A percentile compares a stretch with the other conserved stretches of the same genome.
phyloP scores from a whole-genome alignment of 2,113 vertebrate species.

The Aythya baeri region DNA sequence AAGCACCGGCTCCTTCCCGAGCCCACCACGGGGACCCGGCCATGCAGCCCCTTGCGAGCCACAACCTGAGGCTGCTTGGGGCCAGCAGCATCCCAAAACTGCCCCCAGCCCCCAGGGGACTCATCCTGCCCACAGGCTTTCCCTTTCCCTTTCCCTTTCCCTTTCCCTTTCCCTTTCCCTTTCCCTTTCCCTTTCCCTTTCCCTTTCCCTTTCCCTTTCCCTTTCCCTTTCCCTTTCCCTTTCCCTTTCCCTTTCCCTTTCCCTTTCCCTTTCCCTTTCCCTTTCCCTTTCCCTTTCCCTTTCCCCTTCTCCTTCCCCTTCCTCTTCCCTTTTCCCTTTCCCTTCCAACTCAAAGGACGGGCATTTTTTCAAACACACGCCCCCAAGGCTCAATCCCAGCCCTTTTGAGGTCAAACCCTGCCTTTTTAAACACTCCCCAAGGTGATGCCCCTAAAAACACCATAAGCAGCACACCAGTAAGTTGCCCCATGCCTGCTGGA shows the following conservation, averaged over 20 bases:
- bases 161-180: too few relatives aligned
- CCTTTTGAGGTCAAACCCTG: neutral
- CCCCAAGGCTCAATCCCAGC: neutral
- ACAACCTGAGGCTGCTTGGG: neutral
- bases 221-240: neutral
- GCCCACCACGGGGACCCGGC: neutral
- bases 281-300: too few relatives aligned
- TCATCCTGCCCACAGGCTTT: neutral
- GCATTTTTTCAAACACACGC: neutral
- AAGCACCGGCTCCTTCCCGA: fast-evolving
- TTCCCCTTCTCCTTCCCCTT: neutral
- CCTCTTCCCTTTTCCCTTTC: too few relatives aligned
- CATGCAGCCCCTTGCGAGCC: neutral
- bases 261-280: too few relatives aligned
- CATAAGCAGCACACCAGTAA: too few relatives aligned
- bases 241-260: neutral
- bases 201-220: neutral
- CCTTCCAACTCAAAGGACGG: neutral
- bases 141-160: neutral
- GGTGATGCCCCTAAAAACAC: neutral
- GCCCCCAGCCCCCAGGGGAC: fast-evolving
- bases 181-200: neutral
- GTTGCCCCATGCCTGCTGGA: neutral
- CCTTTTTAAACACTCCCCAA: neutral
- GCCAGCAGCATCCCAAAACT: neutral